Percentiles rank a stretch among this genome's conserved stretches.
Conservation (phyloP, 2,888 invertebrate species). For the Leucania comma region DNA sequence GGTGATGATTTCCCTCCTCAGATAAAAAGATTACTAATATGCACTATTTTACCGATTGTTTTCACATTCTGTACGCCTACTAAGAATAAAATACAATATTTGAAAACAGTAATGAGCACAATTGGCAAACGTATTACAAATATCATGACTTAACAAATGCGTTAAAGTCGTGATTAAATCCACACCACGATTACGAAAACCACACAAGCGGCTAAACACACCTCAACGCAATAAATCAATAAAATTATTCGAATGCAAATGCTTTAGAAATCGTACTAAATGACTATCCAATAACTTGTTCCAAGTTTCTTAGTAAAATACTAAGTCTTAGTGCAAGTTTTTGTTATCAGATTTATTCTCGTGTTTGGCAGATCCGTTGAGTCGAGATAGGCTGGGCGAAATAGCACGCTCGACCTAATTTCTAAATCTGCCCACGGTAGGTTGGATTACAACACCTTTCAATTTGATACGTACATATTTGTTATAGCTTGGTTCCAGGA, state of each 20-base stretch:
- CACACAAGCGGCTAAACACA: slow-evolving; percentile 25
- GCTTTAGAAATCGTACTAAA: slow-evolving; percentile 40
- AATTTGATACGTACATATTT: slow-evolving; percentile 64
- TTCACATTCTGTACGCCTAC: too few relatives aligned
- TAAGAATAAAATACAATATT: background rate
- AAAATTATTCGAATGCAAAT: slow-evolving; percentile 54
- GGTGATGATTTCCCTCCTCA: too few relatives aligned
- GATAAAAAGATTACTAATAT: too few relatives aligned
- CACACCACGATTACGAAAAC: slow-evolving; percentile 6
- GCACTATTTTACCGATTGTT: too few relatives aligned
- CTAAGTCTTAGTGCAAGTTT: slow-evolving; percentile 36
- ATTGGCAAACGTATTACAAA: slow-evolving; percentile 4
- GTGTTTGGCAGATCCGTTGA: slow-evolving; percentile 57
- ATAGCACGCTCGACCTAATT: slow-evolving; percentile 73
- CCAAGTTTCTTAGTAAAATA: slow-evolving; percentile 48
- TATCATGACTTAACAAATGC: background rate
- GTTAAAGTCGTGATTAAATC: slow-evolving; percentile 20
- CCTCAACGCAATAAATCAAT: slow-evolving; percentile 42
- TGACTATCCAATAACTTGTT: slow-evolving; percentile 44
- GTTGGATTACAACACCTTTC: slow-evolving; percentile 68
- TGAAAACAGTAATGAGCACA: background rate
- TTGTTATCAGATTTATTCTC: slow-evolving; percentile 63
- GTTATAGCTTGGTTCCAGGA: slow-evolving; percentile 32
- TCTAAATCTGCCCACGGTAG: slow-evolving; percentile 67
- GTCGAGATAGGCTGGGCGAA: slow-evolving; percentile 47